These are phyloP conservation scores for Chaitophorus viminalis DNA, from an alignment of 2,888 invertebrate genomes.

Conservation along the genomic window DNA sequence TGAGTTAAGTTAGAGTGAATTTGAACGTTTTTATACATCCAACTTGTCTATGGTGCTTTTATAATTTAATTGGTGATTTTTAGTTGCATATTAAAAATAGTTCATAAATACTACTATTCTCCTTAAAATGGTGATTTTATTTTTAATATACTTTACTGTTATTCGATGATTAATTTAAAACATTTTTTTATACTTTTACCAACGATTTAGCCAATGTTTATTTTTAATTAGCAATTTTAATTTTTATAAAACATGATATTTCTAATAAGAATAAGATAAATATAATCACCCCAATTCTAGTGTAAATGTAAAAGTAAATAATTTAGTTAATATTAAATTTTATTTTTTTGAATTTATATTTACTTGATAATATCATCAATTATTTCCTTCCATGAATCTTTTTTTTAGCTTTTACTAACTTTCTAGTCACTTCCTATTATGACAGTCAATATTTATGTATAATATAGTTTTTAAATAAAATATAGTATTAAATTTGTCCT, in stretches of 20 bases:
- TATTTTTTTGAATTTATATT: background rate
- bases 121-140: conserved; percentile 20
- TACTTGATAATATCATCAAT: conserved; percentile 4
- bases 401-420: conserved; percentile 25
- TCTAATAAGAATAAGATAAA: background rate
- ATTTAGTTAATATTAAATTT: conserved; percentile 2
- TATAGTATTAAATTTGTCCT: conserved; percentile 22
- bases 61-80: conserved; percentile 30
- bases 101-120: background rate
- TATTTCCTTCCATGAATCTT: conserved; percentile 13
- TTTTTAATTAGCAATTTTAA: conserved; percentile 28
- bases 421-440: conserved; percentile 43
- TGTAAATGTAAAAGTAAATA: conserved; percentile 4
- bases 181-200: conserved; percentile 13
- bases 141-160: conserved; percentile 19
- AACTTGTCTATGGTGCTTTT: conserved; percentile 52
- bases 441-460: conserved; percentile 18
- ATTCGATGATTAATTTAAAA: conserved; percentile 9
- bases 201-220: conserved; percentile 34
- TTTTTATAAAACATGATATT: conserved; percentile 24
- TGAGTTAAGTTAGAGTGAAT: conserved; percentile 44
- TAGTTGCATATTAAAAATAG: conserved; percentile 28
- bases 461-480: conserved; percentile 3
- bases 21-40: conserved; percentile 38
- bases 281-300: background rate